Evolutionary conservation across 1,140 invertebrate genomes (phyloP).

Genomic region (Vanessa tameamea): DNA sequence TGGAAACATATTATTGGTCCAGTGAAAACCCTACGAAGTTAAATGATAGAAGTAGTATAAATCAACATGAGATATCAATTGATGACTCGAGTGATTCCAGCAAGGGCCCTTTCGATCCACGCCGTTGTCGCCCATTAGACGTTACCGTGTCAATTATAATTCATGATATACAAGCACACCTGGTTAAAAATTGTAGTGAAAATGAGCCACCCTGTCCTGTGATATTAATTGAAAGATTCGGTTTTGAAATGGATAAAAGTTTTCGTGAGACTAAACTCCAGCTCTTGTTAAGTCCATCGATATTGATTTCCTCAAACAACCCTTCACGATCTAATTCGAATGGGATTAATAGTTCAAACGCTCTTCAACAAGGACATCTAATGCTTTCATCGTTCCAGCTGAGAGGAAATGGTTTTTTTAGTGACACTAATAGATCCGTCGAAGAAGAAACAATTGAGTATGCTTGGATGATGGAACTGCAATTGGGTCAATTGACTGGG

Average conservation of each 20-base stretch:
- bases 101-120: slow-evolving; percentile 88
- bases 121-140: slow-evolving; percentile 92
- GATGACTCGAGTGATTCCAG: slow-evolving; percentile 80
- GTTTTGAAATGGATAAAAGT: slow-evolving; percentile 97
- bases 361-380: slow-evolving; percentile 92
- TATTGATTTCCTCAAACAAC: slow-evolving; percentile 89
- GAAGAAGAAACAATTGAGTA: slow-evolving; percentile 98
- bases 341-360: slow-evolving; percentile 78
- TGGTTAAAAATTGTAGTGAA: slow-evolving; percentile 93
- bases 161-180: slow-evolving; percentile 96
- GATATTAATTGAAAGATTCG: slow-evolving; percentile 93
- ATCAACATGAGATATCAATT: slow-evolving; percentile 81
- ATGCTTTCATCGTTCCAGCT: slow-evolving; percentile 94
- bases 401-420: slow-evolving; percentile 98
- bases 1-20: slow-evolving; percentile 78
- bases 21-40: slow-evolving; percentile 76
- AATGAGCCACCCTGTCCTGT: slow-evolving; percentile 94
- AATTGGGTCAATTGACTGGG: slow-evolving; percentile 90
- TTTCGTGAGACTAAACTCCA: slow-evolving; percentile 96
- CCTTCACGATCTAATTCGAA: slow-evolving; percentile 82
- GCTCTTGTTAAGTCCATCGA: slow-evolving; percentile 93
- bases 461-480: slow-evolving; percentile 94
- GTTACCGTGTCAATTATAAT: slow-evolving; percentile 96
- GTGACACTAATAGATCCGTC: slow-evolving; percentile 91
- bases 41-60: slow-evolving; percentile 78